Evolutionary conservation across 2,888 invertebrate species (phyloP), one percentile per base, ranked within the genome.

Genomic region (Eulithis testata): DNA sequence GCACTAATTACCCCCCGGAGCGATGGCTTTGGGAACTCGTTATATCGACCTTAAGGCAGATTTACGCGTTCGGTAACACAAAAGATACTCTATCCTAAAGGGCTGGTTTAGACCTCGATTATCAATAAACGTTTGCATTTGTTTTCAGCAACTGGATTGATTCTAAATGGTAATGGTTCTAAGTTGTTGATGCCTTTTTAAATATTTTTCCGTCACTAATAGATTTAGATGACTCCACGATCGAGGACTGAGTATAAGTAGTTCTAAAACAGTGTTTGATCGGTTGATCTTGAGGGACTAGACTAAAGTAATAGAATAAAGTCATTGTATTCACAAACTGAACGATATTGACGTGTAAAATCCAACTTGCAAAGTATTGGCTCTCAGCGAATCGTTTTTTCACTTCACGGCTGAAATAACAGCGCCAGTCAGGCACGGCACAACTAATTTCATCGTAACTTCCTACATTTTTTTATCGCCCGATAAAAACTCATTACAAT

Each of bases 1-100:
- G 72, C 62, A 62, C 73, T 74, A 73, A 74, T 74, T 70, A 71
- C 68, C 63, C 60, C 68, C 65, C 57, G 65, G 65, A 56, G 64
- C 71, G 67, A 60, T 65, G 66, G 63, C 68, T 66, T 66, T 66
- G 60, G 66, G 66, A 68, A 67, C 56, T 65, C 63, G 65, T 65
- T 69, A 66, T 63, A 61, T 56, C 49, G 31, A 31, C 53, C 63
- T 36, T 43, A 11, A 47, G 54, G 43, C 63, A 63, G 58, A 54
- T 63, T 59, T 54, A 59, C 40, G 58, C 53, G 27, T 54, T 52
- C 36, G 6, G 7, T 27, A 40, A 61, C 54, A 49, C 54, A 61
- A 49, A 61, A 61, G 51, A 59, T 44, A 52, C 51, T 31, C 31
- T 14, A 40, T 58, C 37, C 21, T 49, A 37, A 43, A 51, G 43